These are phyloP conservation scores for Polypedilum vanderplanki DNA, from an alignment of 1,140 invertebrate species.

Conservation along the genomic window DNA sequence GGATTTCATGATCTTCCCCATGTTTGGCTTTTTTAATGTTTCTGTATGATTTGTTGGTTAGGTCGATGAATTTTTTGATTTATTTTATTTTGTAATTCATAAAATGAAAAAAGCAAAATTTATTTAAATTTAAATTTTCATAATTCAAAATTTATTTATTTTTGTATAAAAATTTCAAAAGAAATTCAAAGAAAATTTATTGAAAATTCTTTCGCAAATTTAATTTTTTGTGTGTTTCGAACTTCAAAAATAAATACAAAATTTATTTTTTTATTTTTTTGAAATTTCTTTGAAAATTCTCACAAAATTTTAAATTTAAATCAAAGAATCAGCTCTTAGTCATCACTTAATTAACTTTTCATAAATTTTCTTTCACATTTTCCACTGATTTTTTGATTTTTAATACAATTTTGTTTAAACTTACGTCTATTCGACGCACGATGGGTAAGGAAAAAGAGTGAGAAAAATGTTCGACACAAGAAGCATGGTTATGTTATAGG, in stretches of 20 bases:
- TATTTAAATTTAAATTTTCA: too few species aligned
- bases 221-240: background rate
- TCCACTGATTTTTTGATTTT: background rate
- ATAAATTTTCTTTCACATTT: background rate
- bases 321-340: too few species aligned
- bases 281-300: background rate
- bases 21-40: constrained; percentile 47
- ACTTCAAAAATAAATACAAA: background rate
- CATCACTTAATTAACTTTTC: background rate
- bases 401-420: background rate
- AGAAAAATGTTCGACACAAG: background rate
- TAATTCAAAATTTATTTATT: too few species aligned
- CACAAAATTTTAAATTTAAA: background rate
- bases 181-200: too few species aligned
- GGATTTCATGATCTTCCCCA: constrained; percentile 97
- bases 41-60: too few species aligned
- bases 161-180: too few species aligned
- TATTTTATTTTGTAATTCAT: too few species aligned
- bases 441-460: constrained; percentile 2
- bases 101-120: too few species aligned
- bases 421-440: constrained; percentile 9
- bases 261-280: background rate
- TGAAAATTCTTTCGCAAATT: too few species aligned
- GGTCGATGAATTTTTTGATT: too few species aligned
- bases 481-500: background rate